phyloP scores from a whole-genome alignment of 2,888 invertebrate species.

The Leptopilina drosophilae region DNA sequence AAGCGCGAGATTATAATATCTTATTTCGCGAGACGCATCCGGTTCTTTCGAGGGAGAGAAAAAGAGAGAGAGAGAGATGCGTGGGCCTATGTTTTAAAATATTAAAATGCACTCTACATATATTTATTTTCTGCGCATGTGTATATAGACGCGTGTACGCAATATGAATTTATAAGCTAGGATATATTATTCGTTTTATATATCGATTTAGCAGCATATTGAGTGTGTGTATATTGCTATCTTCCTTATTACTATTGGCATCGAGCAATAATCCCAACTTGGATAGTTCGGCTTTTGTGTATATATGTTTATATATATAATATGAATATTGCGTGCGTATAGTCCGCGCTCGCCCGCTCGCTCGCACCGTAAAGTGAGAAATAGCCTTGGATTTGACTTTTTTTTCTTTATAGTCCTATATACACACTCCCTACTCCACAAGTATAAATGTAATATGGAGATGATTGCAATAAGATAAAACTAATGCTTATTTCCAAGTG shows the following conservation, averaged over 20 bases:
- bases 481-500: constrained; percentile 60
- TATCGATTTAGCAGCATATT: constrained; percentile 43
- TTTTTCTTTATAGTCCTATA: constrained; percentile 62
- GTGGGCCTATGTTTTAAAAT: constrained; percentile 54
- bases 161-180: constrained; percentile 46
- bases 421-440: background rate
- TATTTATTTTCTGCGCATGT: constrained; percentile 48
- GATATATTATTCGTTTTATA: constrained; percentile 41
- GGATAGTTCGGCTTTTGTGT: constrained; percentile 50
- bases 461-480: constrained; percentile 61
- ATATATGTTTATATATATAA: background rate
- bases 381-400: constrained; percentile 61
- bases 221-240: constrained; percentile 54
- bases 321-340: too few relatives aligned
- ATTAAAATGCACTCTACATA: constrained; percentile 60
- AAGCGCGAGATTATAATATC: constrained; percentile 72
- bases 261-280: constrained; percentile 54
- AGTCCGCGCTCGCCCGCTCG: too few relatives aligned
- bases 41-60: constrained; percentile 57
- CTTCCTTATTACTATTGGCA: constrained; percentile 69
- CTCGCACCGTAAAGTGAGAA: constrained; percentile 47
- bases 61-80: constrained; percentile 8
- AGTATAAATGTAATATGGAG: constrained; percentile 61
- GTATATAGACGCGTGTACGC: constrained; percentile 51
- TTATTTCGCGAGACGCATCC: constrained; percentile 70